Evolutionary conservation across 2,797 vertebrate genomes (phyloP), one percentile per base, ranked within the genome.

Genomic region (Hypotaenidia okinawae): DNA sequence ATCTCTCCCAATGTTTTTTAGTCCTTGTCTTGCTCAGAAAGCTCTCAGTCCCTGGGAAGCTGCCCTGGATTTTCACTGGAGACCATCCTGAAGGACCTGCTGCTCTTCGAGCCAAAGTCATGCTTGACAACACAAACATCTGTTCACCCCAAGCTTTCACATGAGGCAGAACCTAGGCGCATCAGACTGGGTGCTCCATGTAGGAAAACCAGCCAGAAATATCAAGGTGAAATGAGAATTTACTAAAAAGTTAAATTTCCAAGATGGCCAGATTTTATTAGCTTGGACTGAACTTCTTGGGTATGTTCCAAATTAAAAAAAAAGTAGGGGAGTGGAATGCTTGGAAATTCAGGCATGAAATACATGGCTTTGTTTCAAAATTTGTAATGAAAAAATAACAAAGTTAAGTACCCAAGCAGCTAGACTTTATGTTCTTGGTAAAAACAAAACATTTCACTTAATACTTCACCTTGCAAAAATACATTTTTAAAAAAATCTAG

Each of bases 291-390:
- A 82, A 70, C 14, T 72, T 74, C 49, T 68, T 95, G 96, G 61
- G 10, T 75, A 47, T 24, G 73, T 37, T 87, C 93, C 93, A 95
- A 94, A 89, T 47, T 3, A 1, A 25, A 58, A 79, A 84, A 54
- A 39, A 35, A 61, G 33, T 4, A 35, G 11, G 13, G 43, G 67
- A 77, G 64, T 68, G 33, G 72, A 94, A 84, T 93, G 95, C 77
- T 69, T 95, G 81, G 94, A 95, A 95, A 93, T 87, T 94, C 81
- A 89, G 78, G 45, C 89, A 95, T 74, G 43, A 94, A 89, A 89
- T 64, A 57, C 7, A 68, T 83, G 89, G 89, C 84, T 91, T 94
- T 89, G 78, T 92, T 94, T 95, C 93, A 95, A 85, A 77, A 30
- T 92, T 80, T 18, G 4, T 94, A 89, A 95, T 80, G 75, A 95